Evolutionary conservation across 2,888 invertebrate species (phyloP).

Genomic region (Hyles lineata): DNA sequence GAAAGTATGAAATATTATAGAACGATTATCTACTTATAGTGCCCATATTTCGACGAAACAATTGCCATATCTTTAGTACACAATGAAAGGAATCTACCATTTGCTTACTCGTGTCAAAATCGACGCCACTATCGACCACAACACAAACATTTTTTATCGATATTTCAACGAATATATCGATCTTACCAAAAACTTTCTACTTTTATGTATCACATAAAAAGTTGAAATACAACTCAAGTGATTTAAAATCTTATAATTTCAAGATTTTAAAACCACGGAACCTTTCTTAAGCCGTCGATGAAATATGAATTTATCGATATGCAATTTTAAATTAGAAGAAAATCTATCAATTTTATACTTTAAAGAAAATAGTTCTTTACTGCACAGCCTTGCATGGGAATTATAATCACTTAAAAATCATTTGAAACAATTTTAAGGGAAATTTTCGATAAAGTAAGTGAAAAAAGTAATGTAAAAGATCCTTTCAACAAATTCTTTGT

Average conservation of each 20-base stretch:
- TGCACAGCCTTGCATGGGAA: constrained; percentile 4
- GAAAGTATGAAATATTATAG: no score
- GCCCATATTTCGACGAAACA: no score
- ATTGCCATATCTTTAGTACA: no score
- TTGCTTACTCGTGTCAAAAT: background rate
- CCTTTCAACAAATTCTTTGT: background rate
- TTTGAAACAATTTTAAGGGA: background rate
- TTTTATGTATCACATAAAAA: background rate
- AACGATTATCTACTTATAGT: no score
- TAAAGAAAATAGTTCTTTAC: background rate
- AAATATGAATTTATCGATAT: background rate
- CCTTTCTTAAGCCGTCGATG: constrained; percentile 12
- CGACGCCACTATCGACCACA: background rate
- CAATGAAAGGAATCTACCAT: background rate
- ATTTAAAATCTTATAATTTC: constrained; percentile 16
- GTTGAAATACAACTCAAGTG: background rate
- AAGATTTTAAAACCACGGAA: constrained; percentile 18
- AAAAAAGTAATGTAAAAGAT: constrained; percentile 6
- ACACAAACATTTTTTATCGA: background rate
- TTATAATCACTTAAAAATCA: background rate
- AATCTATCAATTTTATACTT: background rate
- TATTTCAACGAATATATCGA: constrained; percentile 5
- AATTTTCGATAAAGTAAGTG: background rate
- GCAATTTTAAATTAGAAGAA: background rate
- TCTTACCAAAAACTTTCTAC: constrained; percentile 10